A percentile compares a stretch with the other conserved stretches of the same genome.
Conservation (phyloP, 2,888 invertebrate genomes). For the Balanococcus diminutus region DNA sequence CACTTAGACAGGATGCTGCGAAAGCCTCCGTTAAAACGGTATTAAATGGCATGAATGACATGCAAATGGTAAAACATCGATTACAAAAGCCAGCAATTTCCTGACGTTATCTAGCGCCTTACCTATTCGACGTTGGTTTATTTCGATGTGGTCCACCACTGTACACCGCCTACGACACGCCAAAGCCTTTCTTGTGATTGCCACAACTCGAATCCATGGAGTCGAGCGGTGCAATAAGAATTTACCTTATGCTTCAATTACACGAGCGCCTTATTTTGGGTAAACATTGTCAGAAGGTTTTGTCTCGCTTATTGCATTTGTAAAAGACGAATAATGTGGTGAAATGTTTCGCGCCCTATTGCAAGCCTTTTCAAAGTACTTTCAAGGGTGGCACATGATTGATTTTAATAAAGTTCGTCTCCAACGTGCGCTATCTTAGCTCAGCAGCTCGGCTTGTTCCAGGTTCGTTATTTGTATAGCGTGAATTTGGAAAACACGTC, state of each 20-base stretch:
- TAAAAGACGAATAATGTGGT: slow-evolving; percentile 18
- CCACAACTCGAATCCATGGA: not conserved
- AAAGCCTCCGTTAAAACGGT: slow-evolving; percentile 33
- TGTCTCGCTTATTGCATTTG: slow-evolving; percentile 29
- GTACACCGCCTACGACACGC: slow-evolving; percentile 7
- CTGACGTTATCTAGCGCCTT: slow-evolving; percentile 10
- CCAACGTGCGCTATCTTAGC: too few relatives aligned
- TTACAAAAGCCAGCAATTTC: slow-evolving; percentile 38
- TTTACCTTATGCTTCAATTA: slow-evolving; percentile 26
- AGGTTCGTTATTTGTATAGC: too few relatives aligned
- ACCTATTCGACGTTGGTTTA: slow-evolving; percentile 3
- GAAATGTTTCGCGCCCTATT: slow-evolving; percentile 8
- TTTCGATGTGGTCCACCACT: slow-evolving; percentile 19
- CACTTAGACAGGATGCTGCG: slow-evolving; percentile 23
- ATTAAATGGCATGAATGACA: slow-evolving; percentile 35
- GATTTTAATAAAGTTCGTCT: not conserved
- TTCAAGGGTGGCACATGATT: slow-evolving; percentile 11
- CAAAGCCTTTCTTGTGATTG: slow-evolving; percentile 22
- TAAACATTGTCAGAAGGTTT: slow-evolving; percentile 40
- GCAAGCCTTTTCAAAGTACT: slow-evolving; percentile 19
- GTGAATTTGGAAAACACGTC: too few relatives aligned
- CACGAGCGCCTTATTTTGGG: slow-evolving; percentile 12
- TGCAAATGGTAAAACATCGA: slow-evolving; percentile 40
- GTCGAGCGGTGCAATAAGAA: not conserved
- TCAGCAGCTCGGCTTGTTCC: too few relatives aligned